Base-by-base conservation (phyloP, 2,113 vertebrate species). In the Noctilio leporinus region DNA sequence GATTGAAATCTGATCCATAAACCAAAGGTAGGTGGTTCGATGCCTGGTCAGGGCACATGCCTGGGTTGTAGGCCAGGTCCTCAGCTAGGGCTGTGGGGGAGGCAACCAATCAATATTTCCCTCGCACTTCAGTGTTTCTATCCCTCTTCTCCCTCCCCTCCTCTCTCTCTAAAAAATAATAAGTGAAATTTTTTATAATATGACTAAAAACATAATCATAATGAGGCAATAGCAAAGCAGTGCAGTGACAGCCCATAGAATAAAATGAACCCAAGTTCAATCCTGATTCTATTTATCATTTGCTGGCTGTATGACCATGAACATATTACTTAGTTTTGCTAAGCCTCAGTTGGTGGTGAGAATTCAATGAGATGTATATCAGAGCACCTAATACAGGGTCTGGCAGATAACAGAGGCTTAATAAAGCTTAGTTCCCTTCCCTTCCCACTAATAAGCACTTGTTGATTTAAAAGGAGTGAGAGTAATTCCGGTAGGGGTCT, bases 401-500 rank as follows among this genome's bases (percentile, higher is more conserved):
- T 55, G 33, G 67, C 51, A 87, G 35, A 80, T n/a, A 70, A 55
- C 15, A 2, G 28, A 40, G 53, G 55, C 43, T 91, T 70, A 81
- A 6, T 22, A 57, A 57, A 84, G 19, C 16, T 84, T 43, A 40
- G 33, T 59, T 83, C 20, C 55, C 33, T 57, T 70, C 81, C 19
- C 53, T 80, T 78, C 35, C 33, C 49, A 70, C 40, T 67, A 90
- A 76, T 22, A 64, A 96, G 69, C 69, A 93, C 96, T 86, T 96
- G 96, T 94, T 96, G 95, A 97, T 96, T 30, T 86, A 57, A 96
- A 96, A 38, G 45, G 59, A 77, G 17, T 82, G 47, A n/a, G 16
- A 89, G 26, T 40, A 26, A 73, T 51, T 69, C 57, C 84, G 45
- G 26, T 43, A 43, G 28, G 53, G 40, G 51, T 35, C 35, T 92